Evolutionary conservation across 2,888 invertebrate species (phyloP).

Genomic region (Drosophila siamana): DNA sequence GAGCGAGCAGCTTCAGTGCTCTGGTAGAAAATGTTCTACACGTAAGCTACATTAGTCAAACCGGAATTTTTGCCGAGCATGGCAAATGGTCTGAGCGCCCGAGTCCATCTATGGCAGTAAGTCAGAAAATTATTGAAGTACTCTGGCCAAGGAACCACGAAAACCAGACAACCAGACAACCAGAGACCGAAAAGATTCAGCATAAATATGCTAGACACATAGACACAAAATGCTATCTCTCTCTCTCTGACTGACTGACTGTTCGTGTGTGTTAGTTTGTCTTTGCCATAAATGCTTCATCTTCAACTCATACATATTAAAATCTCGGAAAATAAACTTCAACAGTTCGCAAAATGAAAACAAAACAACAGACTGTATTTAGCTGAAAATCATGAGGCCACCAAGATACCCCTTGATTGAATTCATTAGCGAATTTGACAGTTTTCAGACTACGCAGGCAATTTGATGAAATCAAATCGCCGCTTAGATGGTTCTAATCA

Average conservation of each 20-base stretch:
- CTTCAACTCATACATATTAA: conserved; percentile 77
- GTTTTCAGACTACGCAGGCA: neutral
- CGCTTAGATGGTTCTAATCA: neutral
- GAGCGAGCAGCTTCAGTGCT: conserved; percentile 11
- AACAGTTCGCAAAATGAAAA: conserved; percentile 66
- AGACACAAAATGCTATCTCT: conserved; percentile 19
- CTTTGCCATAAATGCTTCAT: conserved; percentile 71
- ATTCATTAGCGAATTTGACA: no score
- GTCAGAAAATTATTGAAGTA: conserved; percentile 47
- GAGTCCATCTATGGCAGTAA: conserved; percentile 21
- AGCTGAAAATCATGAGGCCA: neutral
- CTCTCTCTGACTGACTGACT: neutral
- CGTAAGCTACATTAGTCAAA: conserved; percentile 77
- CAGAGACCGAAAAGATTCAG: conserved; percentile 30
- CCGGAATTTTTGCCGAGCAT: conserved; percentile 65
- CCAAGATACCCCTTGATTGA: neutral
- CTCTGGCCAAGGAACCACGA: conserved; percentile 24
- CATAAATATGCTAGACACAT: conserved; percentile 74
- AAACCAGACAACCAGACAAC: conserved; percentile 24
- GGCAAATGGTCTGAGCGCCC: conserved; percentile 34
- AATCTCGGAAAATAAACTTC: conserved; percentile 78
- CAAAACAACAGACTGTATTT: conserved; percentile 4
- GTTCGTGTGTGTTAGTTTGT: conserved; percentile 21
- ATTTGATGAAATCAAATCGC: neutral
- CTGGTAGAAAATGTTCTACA: conserved; percentile 56